Conservation (phyloP, 2,888 invertebrate genomes). For the Cheilosia vernalis region DNA sequence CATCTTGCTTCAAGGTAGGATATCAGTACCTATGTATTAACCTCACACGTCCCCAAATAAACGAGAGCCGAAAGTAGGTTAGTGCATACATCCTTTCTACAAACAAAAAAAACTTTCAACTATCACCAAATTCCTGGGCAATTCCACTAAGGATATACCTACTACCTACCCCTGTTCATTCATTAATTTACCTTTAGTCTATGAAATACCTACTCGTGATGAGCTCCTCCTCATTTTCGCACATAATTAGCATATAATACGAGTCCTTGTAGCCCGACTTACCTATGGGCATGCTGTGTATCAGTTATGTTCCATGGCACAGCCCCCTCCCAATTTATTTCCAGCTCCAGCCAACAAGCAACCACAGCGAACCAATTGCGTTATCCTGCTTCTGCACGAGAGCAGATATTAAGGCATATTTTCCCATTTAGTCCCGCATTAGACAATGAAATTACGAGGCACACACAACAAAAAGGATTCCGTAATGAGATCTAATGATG, state of each 20-base stretch:
- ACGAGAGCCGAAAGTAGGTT: no score
- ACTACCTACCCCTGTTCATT: constrained; percentile 11
- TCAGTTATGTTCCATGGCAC: constrained; percentile 15
- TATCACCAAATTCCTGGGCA: neutral
- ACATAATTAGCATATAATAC: constrained; percentile 67
- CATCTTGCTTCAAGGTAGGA: no score
- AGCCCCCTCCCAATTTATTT: constrained; percentile 37
- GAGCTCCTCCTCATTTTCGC: constrained; percentile 52
- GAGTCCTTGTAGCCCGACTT: constrained; percentile 37
- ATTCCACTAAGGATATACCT: constrained; percentile 3
- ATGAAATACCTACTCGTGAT: constrained; percentile 47
- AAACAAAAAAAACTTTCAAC: neutral
- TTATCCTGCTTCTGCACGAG: constrained; percentile 59
- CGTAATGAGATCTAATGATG: constrained; percentile 77
- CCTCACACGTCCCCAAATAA: no score
- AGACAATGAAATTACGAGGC: constrained; percentile 70
- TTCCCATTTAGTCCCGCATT: constrained; percentile 69
- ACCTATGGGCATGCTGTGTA: constrained; percentile 47
- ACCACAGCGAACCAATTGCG: constrained; percentile 64
- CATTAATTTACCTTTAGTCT: constrained; percentile 58
- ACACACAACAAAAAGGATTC: constrained; percentile 72
- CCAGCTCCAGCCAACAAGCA: constrained; percentile 50
- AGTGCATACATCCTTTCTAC: no score
- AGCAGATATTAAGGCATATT: constrained; percentile 69
- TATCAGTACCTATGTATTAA: no score